Evolutionary conservation across 2,888 invertebrate species (phyloP).

Genomic region (Hyalella azteca): DNA sequence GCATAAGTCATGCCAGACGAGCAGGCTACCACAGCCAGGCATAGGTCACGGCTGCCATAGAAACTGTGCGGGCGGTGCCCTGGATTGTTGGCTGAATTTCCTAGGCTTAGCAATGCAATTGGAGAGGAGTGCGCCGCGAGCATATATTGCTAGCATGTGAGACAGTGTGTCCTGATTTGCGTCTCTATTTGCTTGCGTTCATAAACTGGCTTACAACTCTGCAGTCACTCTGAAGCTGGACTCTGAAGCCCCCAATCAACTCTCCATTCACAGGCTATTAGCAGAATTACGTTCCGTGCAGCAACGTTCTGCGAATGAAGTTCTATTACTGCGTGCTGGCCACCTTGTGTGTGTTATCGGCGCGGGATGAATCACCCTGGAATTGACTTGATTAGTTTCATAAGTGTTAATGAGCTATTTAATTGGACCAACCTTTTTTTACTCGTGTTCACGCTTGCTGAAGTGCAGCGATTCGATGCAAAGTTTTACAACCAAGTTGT

Average conservation of each 20-base stretch:
- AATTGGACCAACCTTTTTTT: conserved; percentile 11
- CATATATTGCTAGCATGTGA: conserved; percentile 6
- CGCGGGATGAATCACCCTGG: background rate
- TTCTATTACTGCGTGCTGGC: background rate
- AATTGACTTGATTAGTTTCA: conserved; percentile 26
- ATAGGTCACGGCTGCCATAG: background rate
- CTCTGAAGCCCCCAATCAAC: conserved; percentile 29
- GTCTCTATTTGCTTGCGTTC: conserved; percentile 33
- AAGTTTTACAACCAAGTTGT: background rate
- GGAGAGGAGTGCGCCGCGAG: background rate
- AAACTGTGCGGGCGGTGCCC: background rate
- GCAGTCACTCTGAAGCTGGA: background rate
- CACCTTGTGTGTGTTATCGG: background rate
- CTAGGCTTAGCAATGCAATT: conserved; percentile 6
- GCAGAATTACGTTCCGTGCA: background rate
- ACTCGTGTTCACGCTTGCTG: background rate
- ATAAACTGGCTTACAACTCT: conserved; percentile 27
- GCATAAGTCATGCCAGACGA: too few species aligned
- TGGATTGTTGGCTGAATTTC: conserved; percentile 1
- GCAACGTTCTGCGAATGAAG: background rate
- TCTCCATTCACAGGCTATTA: conserved; percentile 34
- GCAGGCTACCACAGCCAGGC: too few species aligned
- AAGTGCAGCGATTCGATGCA: background rate
- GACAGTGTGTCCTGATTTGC: conserved; percentile 27
- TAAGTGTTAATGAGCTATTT: conserved; percentile 18